Evolutionary conservation across 2,888 invertebrate species (phyloP).

Genomic region (Cephus rjabovi): DNA sequence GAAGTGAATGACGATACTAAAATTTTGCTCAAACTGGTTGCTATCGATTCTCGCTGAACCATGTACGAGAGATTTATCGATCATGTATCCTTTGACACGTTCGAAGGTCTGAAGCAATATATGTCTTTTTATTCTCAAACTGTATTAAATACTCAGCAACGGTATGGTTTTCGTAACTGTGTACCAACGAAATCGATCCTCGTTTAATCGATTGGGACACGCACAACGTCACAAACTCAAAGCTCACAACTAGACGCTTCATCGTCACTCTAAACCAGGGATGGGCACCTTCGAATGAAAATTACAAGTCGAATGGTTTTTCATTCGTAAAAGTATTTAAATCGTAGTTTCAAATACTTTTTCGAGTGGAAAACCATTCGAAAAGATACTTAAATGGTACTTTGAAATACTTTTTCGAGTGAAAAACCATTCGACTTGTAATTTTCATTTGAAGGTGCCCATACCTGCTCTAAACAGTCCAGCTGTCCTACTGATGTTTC

Average conservation of each 20-base stretch:
- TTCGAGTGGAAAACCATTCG: too few species aligned
- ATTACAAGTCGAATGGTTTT: too few species aligned
- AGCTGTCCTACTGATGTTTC: conserved; percentile 35
- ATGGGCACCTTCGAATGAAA: too few species aligned
- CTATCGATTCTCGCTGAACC: neutral
- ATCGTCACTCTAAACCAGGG: too few species aligned
- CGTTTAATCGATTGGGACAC: neutral
- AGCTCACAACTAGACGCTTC: conserved; percentile 2
- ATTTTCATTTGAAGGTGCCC: too few species aligned
- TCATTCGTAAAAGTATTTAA: too few species aligned
- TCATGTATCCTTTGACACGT: neutral
- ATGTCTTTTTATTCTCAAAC: neutral
- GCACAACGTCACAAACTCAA: conserved; percentile 1
- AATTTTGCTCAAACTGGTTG: neutral
- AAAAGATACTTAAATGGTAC: too few species aligned
- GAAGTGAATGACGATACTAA: neutral
- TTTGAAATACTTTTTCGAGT: too few species aligned
- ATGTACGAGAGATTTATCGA: neutral
- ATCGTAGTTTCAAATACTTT: too few species aligned
- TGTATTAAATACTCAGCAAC: conserved; percentile 3
- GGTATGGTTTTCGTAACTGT: neutral
- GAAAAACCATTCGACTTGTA: too few species aligned
- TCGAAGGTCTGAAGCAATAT: neutral
- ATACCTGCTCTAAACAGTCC: too few species aligned
- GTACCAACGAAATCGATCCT: neutral